Conservation (phyloP, 2,888 invertebrate genomes). For the Nephrotoma guestfalica region DNA sequence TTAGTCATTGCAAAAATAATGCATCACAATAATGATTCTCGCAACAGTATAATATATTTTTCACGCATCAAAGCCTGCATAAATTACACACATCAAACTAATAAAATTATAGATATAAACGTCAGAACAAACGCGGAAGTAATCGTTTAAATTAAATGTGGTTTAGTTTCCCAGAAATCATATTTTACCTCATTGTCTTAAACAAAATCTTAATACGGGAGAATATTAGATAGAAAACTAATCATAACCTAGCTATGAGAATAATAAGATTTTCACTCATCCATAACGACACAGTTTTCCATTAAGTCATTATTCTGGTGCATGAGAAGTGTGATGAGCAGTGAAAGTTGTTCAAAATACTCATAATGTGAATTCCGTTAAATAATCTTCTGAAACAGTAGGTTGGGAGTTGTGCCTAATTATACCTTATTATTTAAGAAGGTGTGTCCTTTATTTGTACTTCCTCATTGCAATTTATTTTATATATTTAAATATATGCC, state of each 20-base stretch:
- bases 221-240: not conserved
- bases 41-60: not conserved
- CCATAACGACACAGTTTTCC: not conserved
- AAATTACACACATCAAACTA: not conserved
- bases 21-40: no score
- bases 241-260: not conserved
- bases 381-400: not conserved
- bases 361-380: not conserved
- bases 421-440: not conserved
- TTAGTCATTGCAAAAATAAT: no score
- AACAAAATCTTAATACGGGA: not conserved
- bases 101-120: not conserved
- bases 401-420: not conserved
- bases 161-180: not conserved
- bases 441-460: not conserved
- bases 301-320: not conserved
- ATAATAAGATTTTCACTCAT: not conserved
- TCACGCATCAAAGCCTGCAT: not conserved
- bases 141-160: not conserved
- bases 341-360: not conserved
- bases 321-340: not conserved
- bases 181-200: not conserved
- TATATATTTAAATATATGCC: not conserved
- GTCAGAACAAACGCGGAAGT: not conserved
- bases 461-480: not conserved